Evolutionary conservation across 2,113 vertebrate species (phyloP).

Genomic region (Salminus brasiliensis): DNA sequence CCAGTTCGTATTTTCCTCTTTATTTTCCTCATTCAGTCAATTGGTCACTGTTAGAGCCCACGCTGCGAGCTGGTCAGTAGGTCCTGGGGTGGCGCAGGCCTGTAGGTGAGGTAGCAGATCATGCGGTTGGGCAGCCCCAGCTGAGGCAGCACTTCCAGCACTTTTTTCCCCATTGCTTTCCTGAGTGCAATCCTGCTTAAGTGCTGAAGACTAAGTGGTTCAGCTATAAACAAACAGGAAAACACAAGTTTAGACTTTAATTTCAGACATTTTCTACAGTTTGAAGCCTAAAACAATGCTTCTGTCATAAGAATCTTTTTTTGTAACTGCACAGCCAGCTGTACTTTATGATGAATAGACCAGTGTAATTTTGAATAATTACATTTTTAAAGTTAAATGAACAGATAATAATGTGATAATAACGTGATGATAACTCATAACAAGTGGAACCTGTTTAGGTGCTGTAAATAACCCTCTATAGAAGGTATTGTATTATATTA

Average conservation of each 20-base stretch:
- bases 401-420: too few species aligned
- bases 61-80: constrained; percentile 27
- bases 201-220: constrained; percentile 84
- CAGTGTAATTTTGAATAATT: too few species aligned
- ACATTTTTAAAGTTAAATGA: too few species aligned
- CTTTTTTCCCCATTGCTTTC: constrained; percentile 72
- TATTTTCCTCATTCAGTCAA: background rate
- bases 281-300: too few species aligned
- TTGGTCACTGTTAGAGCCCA: background rate
- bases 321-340: too few species aligned
- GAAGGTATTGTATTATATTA: too few species aligned
- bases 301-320: too few species aligned
- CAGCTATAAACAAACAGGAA: constrained; percentile 64
- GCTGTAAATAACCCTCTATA: too few species aligned
- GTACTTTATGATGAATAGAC: too few species aligned
- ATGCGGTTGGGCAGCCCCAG: constrained; percentile 82
- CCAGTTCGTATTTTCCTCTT: background rate
- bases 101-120: constrained; percentile 84
- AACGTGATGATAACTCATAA: too few species aligned
- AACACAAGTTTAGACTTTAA: background rate
- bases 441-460: too few species aligned
- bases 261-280: background rate
- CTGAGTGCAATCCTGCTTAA: constrained; percentile 84
- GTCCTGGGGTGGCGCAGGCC: constrained; percentile 54
- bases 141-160: constrained; percentile 72